Evolutionary conservation across 2,113 vertebrate species (phyloP).

Genomic region (Upupa epops): DNA sequence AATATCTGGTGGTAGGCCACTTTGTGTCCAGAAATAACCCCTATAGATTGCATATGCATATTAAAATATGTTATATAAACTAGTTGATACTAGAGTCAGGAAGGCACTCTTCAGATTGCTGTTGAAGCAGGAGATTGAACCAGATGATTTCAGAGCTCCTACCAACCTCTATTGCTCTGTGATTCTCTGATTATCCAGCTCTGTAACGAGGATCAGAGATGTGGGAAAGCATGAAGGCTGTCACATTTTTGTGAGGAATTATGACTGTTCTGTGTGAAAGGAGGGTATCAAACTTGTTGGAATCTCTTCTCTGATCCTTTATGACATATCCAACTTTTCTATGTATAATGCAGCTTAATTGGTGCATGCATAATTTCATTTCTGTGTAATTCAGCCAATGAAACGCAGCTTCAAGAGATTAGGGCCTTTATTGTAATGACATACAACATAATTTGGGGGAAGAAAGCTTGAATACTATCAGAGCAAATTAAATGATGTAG

Average conservation of each 20-base stretch:
- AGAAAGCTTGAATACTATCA: background rate
- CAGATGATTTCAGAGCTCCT: background rate
- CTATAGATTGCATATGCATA: rapidly evolving
- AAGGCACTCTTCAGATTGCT: background rate
- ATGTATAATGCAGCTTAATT: background rate
- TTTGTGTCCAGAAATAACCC: background rate
- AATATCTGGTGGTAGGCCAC: background rate
- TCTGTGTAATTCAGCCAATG: background rate
- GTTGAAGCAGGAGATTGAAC: background rate
- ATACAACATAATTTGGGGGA: background rate
- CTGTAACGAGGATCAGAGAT: background rate
- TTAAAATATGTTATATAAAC: background rate
- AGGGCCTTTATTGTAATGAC: background rate
- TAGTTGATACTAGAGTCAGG: background rate
- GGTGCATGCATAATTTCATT: background rate
- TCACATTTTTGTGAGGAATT: background rate
- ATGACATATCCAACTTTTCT: background rate
- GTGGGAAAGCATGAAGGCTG: background rate
- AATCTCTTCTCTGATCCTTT: background rate
- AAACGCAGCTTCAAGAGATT: background rate
- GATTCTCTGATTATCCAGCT: background rate
- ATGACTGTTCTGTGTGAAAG: background rate
- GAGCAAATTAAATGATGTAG: background rate
- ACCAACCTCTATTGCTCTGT: background rate
- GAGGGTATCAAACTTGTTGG: background rate